Percentiles rank a stretch among this genome's conserved stretches.
These are phyloP conservation scores for Hypanus sabinus DNA, from an alignment of 2,113 vertebrate species.

Conservation along the genomic window DNA sequence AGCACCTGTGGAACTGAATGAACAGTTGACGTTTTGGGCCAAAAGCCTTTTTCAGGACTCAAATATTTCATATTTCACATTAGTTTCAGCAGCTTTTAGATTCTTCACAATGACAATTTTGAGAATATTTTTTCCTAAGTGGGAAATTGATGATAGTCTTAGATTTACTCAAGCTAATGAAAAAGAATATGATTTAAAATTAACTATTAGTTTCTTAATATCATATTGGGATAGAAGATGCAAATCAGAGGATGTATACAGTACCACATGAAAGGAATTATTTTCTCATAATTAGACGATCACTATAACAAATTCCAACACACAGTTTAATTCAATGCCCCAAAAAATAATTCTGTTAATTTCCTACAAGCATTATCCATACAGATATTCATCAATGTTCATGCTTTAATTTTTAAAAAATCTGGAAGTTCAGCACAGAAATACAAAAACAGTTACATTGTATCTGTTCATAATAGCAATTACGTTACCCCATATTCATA, in stretches of 20 bases:
- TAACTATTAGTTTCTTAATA: not conserved
- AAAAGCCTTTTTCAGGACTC: not conserved
- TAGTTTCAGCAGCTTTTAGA: not conserved
- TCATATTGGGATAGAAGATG: too few species aligned
- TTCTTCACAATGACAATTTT: not conserved
- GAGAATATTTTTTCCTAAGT: not conserved
- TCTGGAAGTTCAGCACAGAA: not conserved
- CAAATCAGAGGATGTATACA: not conserved
- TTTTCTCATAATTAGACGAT: not conserved
- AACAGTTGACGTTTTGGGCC: too few species aligned
- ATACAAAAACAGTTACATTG: too few species aligned
- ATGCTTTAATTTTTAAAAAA: not conserved
- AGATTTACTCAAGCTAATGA: not conserved
- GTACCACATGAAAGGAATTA: not conserved
- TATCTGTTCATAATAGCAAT: too few species aligned
- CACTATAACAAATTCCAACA: not conserved
- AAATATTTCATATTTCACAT: not conserved
- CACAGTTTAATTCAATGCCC: not conserved
- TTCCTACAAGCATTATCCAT: not conserved
- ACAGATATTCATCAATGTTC: not conserved
- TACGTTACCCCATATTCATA: too few species aligned
- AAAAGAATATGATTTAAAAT: not conserved
- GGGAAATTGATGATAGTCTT: not conserved
- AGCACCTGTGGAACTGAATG: too few species aligned
- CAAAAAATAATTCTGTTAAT: not conserved